These are phyloP conservation scores for Desmodus rotundus DNA, from an alignment of 2,113 vertebrate genomes.

Conservation along the genomic window DNA sequence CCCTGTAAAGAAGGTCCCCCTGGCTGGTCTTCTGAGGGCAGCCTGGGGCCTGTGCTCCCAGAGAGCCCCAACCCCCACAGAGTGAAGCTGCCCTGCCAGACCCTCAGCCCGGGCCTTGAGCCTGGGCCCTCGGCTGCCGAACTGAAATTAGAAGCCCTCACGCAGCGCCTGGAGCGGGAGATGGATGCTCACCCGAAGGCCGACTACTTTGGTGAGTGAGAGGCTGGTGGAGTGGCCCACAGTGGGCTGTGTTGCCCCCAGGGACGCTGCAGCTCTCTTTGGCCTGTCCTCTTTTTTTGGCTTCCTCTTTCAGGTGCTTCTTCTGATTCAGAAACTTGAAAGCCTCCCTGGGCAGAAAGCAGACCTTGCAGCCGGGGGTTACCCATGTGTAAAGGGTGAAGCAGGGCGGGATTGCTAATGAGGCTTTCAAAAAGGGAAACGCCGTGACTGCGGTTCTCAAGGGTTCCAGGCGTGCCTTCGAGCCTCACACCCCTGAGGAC, in stretches of 20 bases:
- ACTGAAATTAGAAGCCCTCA: constrained; percentile 93
- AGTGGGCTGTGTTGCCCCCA: neutral
- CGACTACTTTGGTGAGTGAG: constrained; percentile 94
- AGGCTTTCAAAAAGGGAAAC: neutral
- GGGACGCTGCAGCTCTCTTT: neutral
- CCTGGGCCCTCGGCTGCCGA: constrained; percentile 86
- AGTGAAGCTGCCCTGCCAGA: constrained; percentile 85
- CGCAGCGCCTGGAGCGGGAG: constrained; percentile 92
- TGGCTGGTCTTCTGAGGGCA: neutral
- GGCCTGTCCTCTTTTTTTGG: no score
- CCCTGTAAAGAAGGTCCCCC: constrained; percentile 53
- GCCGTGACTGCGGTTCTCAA: neutral
- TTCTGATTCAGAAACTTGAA: constrained; percentile 56
- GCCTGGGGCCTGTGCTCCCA: constrained; percentile 32
- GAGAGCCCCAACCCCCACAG: constrained; percentile 74
- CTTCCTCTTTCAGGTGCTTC: constrained; percentile 22
- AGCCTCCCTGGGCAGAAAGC: constrained; percentile 27
- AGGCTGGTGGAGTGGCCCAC: neutral
- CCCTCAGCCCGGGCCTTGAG: constrained; percentile 78
- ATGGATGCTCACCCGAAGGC: constrained; percentile 92
- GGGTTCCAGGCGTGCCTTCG: neutral
- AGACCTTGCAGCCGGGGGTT: neutral
- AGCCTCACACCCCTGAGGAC: neutral
- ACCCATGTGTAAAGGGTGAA: neutral
- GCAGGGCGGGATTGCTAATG: neutral